Evolutionary conservation across 2,888 invertebrate species (phyloP).

Genomic region (Eristalinus aeneus): DNA sequence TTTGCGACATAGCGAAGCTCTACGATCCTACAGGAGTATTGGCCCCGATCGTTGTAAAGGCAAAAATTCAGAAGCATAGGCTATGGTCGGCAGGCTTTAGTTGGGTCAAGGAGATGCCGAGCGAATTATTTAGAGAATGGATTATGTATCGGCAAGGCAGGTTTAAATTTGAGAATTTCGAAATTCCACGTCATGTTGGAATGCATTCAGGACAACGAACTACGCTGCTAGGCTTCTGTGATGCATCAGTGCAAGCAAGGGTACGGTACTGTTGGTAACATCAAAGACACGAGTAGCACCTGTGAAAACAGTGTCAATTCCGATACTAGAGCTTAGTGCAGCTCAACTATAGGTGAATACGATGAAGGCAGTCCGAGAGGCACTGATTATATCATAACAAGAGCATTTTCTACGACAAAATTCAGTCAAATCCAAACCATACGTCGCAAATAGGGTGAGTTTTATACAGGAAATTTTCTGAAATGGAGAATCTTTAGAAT

Average conservation of each 20-base stretch:
- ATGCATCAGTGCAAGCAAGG: too few species aligned
- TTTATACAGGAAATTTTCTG: too few species aligned
- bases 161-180: constrained; percentile 10
- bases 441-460: constrained; percentile 31
- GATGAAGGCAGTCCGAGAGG: constrained; percentile 29
- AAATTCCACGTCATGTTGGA: constrained; percentile 10
- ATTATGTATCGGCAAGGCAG: constrained; percentile 2
- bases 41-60: constrained; percentile 25
- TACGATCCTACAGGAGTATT: constrained; percentile 27
- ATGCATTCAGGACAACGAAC: too few species aligned
- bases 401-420: too few species aligned
- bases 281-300: constrained; percentile 12
- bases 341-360: constrained; percentile 23
- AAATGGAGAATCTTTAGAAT: too few species aligned
- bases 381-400: background rate
- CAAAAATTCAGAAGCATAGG: constrained; percentile 31
- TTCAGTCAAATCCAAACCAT: constrained; percentile 7
- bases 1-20: constrained; percentile 24
- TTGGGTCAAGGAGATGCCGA: constrained; percentile 22
- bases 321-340: constrained; percentile 26
- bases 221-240: too few species aligned
- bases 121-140: constrained; percentile 6
- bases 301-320: background rate
- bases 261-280: background rate
- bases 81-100: constrained; percentile 36